These are phyloP conservation scores for Geococcyx californianus DNA, from an alignment of 2,113 vertebrate species.

Conservation along the genomic window DNA sequence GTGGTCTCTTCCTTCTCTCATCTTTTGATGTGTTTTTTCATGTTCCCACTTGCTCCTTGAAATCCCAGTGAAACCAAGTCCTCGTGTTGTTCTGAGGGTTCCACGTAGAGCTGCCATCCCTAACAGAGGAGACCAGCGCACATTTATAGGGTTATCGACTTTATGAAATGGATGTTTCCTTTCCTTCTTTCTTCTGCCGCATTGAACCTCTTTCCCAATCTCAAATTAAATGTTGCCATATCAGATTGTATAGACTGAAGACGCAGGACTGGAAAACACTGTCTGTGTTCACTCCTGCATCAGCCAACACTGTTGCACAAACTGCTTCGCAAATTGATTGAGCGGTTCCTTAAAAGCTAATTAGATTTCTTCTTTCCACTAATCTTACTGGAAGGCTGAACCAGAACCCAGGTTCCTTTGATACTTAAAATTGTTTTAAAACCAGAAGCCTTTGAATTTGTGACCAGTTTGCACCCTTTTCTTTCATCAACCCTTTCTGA, in stretches of 20 bases:
- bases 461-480: not conserved
- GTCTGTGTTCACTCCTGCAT: not conserved
- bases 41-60: not conserved
- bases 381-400: not conserved
- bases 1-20: not conserved
- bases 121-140: too few species aligned
- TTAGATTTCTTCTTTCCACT: not conserved
- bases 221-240: not conserved
- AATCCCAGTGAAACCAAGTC: not conserved
- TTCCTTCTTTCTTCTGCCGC: not conserved
- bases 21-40: fast-evolving
- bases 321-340: not conserved
- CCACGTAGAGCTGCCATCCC: not conserved
- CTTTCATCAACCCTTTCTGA: not conserved
- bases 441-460: not conserved
- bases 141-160: not conserved
- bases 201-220: not conserved
- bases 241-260: not conserved
- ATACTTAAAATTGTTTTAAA: not conserved
- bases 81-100: fast-evolving
- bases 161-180: not conserved
- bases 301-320: fast-evolving
- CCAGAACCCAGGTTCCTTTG: not conserved
- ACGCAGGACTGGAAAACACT: not conserved
- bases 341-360: not conserved